Conservation (phyloP, 1,140 invertebrate species). For the Dendrolimus kikuchii region DNA sequence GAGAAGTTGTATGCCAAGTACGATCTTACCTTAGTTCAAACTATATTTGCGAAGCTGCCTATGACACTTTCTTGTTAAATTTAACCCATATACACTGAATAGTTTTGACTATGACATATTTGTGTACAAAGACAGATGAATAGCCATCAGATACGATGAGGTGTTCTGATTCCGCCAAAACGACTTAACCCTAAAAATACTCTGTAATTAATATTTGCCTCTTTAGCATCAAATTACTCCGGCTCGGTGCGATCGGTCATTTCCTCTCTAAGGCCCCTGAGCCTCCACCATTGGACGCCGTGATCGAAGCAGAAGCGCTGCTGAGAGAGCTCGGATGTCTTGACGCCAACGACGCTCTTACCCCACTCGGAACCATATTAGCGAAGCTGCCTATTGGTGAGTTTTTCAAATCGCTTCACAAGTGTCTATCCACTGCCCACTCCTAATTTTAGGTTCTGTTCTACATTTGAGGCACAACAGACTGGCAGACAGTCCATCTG, state of each 20-base stretch:
- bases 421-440: neutral
- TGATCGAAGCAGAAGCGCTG: conserved; percentile 89
- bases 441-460: neutral
- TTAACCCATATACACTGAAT: conserved; percentile 1
- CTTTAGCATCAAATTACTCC: conserved; percentile 80
- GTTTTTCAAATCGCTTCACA: neutral
- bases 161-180: no score
- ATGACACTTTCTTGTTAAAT: neutral
- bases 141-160: no score
- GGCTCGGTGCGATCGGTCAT: conserved; percentile 90
- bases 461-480: no score
- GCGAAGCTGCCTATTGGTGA: conserved; percentile 87
- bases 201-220: no score
- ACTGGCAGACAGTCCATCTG: no score
- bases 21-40: no score
- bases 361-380: conserved; percentile 92
- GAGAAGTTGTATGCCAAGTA: no score
- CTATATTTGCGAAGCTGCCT: no score
- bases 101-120: neutral
- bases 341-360: conserved; percentile 87
- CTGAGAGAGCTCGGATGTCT: conserved; percentile 90
- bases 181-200: no score
- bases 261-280: conserved; percentile 96
- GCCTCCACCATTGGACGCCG: conserved; percentile 93
- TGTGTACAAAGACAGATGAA: no score